Conservation (phyloP, 2,888 invertebrate species). For the Cetonia aurata region DNA sequence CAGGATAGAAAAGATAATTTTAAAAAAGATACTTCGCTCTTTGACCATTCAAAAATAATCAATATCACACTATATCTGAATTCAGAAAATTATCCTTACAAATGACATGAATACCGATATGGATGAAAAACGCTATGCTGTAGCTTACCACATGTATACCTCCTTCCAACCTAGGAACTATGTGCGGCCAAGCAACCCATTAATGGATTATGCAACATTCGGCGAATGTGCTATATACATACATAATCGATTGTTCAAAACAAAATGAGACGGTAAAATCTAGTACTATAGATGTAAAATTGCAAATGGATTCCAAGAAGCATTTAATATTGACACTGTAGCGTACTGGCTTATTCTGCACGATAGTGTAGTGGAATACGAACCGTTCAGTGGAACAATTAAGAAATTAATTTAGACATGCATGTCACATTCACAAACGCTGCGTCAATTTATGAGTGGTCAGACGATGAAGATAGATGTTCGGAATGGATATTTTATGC, state of each 20-base stretch:
- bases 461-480: conserved; percentile 2
- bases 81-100: no score
- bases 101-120: no score
- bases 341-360: no score
- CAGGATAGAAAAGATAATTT: no score
- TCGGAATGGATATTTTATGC: neutral
- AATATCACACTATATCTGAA: no score
- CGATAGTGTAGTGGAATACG: no score
- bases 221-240: neutral
- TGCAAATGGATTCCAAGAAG: conserved; percentile 2
- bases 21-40: no score
- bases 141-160: conserved; percentile 10
- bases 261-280: conserved; percentile 8
- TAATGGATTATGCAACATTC: conserved; percentile 7
- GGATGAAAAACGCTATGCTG: conserved; percentile 1
- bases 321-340: no score
- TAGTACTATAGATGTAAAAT: conserved; percentile 15
- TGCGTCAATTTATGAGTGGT: neutral
- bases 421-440: neutral
- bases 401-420: conserved; percentile 7
- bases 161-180: conserved; percentile 1
- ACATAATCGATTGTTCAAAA: no score
- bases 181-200: neutral
- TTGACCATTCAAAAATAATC: no score
- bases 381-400: neutral